Base-by-base conservation (phyloP, 1,140 invertebrate genomes). In the Pogonomyrmex californicus region DNA sequence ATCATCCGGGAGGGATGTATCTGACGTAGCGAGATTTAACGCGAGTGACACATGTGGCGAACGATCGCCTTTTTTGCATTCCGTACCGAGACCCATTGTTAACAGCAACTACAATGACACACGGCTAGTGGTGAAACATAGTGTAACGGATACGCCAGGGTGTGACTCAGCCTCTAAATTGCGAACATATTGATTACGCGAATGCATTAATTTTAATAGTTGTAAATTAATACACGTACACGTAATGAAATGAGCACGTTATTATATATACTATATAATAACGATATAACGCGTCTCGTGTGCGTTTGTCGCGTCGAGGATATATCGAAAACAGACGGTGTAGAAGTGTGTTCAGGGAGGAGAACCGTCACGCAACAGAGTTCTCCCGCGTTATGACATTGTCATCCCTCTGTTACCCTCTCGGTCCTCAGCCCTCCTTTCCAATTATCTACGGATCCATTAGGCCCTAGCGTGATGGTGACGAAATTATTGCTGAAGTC, bases 361-460 rank as follows among this genome's bases (percentile, higher is more conserved):
- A 68, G 85, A 87, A 82, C 54, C 81, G 86, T 90, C 85, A 87
- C 79, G 89, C 88, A 58, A 87, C 44, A 36, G 79, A 90, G 81
- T 86, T 65, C 88, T 87, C 76, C 62, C 73, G 70, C 85, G 63
- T 90, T 92, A 91, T 91, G 85, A 81, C 76, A 92, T 92, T 92
- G 89, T 92, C 91, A 88, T 79, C 89, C 86, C 87, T 85, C 82
- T 73, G 78, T 77, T 76, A 83, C 51, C 60, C 71, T 86, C 90
- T 62, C 73, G 41, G 49, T 68, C 77, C 77, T 58, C 76, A 63
- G 14, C 56, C 36, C 68, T 62, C 75, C 89, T 88, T 90, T 86
- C 86, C 90, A 92, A 92, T 92, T 91, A 90, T 86, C 87, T 75
- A 44, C 70, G 76, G 86, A 92, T 92, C 91, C 90, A 91, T 92